Evolutionary conservation across 1,140 invertebrate species (phyloP).

Genomic region (Acromyrmex heyeri): DNA sequence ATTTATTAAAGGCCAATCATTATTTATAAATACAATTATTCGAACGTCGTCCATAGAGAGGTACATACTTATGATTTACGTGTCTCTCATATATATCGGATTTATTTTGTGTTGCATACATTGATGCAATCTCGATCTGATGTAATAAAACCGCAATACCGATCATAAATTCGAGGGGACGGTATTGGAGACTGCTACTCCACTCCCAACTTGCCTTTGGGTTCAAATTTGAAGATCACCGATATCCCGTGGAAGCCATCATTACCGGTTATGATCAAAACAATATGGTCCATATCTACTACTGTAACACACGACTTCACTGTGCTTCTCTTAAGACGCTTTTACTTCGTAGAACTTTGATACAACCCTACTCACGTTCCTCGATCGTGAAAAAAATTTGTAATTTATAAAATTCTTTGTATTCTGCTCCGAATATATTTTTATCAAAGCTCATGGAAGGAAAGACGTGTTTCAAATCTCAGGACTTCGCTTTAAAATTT

Average conservation of each 20-base stretch:
- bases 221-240: slow-evolving; percentile 52
- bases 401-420: neutral
- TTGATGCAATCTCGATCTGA: slow-evolving; percentile 38
- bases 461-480: neutral
- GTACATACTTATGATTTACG: too few relatives aligned
- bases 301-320: neutral
- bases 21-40: slow-evolving; percentile 28
- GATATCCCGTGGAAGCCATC: slow-evolving; percentile 43
- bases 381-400: neutral
- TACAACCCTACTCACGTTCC: neutral
- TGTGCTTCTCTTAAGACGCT: neutral
- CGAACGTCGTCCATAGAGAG: neutral
- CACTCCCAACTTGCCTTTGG: slow-evolving; percentile 24
- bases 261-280: slow-evolving; percentile 49
- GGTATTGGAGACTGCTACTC: slow-evolving; percentile 40
- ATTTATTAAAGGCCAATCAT: neutral
- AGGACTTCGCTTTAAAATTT: slow-evolving; percentile 7
- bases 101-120: neutral
- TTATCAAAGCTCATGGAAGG: slow-evolving; percentile 7
- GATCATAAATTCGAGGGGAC: slow-evolving; percentile 41
- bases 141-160: slow-evolving; percentile 30
- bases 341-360: neutral
- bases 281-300: slow-evolving; percentile 8
- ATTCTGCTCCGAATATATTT: neutral
- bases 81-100: neutral